Percentiles rank a stretch among this genome's conserved stretches.
phyloP scores from a whole-genome alignment of 2,888 invertebrate genomes.

The Meloe dianella region DNA sequence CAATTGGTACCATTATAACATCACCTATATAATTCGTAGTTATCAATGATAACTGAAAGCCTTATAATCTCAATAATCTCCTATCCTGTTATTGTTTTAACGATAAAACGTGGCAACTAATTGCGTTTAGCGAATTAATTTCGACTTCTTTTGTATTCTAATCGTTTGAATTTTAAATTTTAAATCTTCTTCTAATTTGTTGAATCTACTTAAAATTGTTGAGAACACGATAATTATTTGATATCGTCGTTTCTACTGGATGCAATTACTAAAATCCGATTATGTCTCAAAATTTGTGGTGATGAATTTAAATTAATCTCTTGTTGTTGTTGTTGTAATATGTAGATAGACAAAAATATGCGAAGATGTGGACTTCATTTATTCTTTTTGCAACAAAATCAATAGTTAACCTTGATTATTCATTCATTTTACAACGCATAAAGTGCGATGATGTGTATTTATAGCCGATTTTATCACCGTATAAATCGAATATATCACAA shows the following conservation, averaged over 20 bases:
- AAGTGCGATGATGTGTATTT: slow-evolving; percentile 17
- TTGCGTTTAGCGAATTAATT: too few species aligned
- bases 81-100: too few species aligned
- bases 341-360: not conserved
- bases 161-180: not conserved
- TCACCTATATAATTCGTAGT: too few species aligned
- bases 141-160: too few species aligned
- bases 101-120: too few species aligned
- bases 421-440: slow-evolving; percentile 21
- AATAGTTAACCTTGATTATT: slow-evolving; percentile 14
- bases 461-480: slow-evolving; percentile 13
- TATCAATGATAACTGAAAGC: too few species aligned
- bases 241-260: not conserved
- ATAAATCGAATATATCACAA: not conserved
- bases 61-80: too few species aligned
- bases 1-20: too few species aligned
- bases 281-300: not conserved
- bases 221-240: not conserved
- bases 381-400: not conserved
- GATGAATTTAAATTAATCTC: not conserved
- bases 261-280: not conserved
- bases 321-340: not conserved
- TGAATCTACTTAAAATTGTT: not conserved
- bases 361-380: slow-evolving; percentile 16
- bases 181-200: not conserved